Evolutionary conservation across 2,888 invertebrate genomes (phyloP).

Genomic region (Ryuthela nishihirai): DNA sequence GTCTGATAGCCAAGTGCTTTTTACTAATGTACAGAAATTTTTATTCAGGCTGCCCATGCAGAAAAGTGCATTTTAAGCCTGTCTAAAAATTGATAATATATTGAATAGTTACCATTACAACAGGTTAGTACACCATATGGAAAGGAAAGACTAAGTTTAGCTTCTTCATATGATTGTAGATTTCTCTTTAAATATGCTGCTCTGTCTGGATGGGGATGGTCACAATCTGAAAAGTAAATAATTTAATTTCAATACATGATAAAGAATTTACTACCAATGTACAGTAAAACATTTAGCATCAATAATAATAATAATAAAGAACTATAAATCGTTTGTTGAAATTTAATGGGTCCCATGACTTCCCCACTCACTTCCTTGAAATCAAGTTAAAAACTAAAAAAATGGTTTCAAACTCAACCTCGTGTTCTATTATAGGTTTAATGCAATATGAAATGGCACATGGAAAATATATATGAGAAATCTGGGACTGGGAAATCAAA

Average conservation of each 20-base stretch:
- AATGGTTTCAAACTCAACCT: too few species aligned
- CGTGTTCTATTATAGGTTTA: too few species aligned
- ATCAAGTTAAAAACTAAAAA: background rate
- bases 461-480: too few species aligned
- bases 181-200: slow-evolving; percentile 9
- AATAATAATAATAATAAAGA: background rate
- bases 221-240: slow-evolving; percentile 8
- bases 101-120: slow-evolving; percentile 5
- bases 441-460: too few species aligned
- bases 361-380: background rate
- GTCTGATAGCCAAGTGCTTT: too few species aligned
- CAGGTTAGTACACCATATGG: slow-evolving; percentile 2
- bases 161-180: slow-evolving; percentile 10
- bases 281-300: background rate
- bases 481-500: too few species aligned
- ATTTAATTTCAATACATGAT: background rate
- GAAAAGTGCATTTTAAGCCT: too few species aligned
- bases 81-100: background rate
- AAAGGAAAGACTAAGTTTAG: slow-evolving; percentile 3
- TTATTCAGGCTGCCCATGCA: too few species aligned
- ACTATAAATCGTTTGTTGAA: too few species aligned
- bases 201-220: background rate
- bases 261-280: background rate
- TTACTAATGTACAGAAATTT: too few species aligned
- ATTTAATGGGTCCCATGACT: background rate